Percentiles rank a stretch among this genome's conserved stretches.
phyloP scores from a whole-genome alignment of 2,797 vertebrate species.

The Picus viridis region DNA sequence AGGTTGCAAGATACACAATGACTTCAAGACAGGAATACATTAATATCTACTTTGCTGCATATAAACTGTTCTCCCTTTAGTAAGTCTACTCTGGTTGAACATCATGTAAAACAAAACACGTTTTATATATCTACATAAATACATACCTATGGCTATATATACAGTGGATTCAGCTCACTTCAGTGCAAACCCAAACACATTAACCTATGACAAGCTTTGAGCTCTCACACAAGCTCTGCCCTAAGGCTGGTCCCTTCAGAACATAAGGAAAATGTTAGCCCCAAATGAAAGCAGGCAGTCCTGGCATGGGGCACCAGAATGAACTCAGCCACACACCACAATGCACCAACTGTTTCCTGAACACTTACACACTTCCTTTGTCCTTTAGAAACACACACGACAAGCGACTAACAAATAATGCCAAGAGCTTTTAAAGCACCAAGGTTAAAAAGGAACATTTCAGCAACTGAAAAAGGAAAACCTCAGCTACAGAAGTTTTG shows the following conservation, averaged over 20 bases:
- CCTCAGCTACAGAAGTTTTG: neutral
- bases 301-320: slow-evolving; percentile 23
- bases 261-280: neutral
- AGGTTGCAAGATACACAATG: neutral
- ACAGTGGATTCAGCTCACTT: neutral
- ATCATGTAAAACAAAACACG: neutral
- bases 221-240: neutral
- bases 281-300: neutral
- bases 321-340: slow-evolving; percentile 51
- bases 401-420: slow-evolving; percentile 61
- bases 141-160: neutral
- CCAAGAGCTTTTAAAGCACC: slow-evolving; percentile 36
- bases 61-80: neutral
- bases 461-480: neutral
- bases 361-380: slow-evolving; percentile 81
- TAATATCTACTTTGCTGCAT: neutral
- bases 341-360: slow-evolving; percentile 51
- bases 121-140: neutral
- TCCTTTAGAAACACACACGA: slow-evolving; percentile 58
- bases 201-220: neutral
- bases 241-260: neutral
- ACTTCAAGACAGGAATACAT: neutral
- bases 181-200: neutral
- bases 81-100: neutral
- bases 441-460: slow-evolving; percentile 49